Evolutionary conservation across 2,113 vertebrate genomes (phyloP), one percentile per base, ranked within the genome.

Genomic region (Trichomycterus rosablanca): DNA sequence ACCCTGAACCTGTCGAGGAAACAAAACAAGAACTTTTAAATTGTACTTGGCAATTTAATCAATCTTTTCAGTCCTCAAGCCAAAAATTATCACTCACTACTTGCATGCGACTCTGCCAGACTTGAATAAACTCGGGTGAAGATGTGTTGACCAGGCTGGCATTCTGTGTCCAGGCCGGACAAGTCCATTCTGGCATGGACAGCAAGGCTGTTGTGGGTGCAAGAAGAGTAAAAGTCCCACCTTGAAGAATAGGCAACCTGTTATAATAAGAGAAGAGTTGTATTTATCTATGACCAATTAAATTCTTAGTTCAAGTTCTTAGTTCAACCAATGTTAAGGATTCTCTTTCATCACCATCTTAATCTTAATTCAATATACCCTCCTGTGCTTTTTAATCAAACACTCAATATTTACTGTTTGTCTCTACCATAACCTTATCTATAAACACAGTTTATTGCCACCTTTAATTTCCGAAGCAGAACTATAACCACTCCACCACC

Each of bases 161-260:
- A 0, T 95, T 92, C 62, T 91, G 80, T 0, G 93, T 97, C 95
- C 94, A 98, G n/a, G 81, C 80, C 1, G 96, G 96, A 72, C 95
- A 99, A 0, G 74, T 89, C 92, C 92, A 97, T n/a, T 76, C 61
- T 0, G 94, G 93, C 66, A 95, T 93, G 54, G 93, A 94, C 24
- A 99, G 80, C 91, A 99, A 91, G 11, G 96, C 89, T 78, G 95
- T 79, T 46, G 90, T 91, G 1, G 95, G 94, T 0, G 90, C 87
- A 71, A 99, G 48, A 35, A 97, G 87, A 0, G 87, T 83, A 73
- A 99, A 93, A 0, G 95, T 93, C 3, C 93, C 94, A 63, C 96
- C 96, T 78, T 97, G 95, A 48, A 98, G 87, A 78, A 99, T 95
- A 66, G 96, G 96, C 56, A 99, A 75, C 81, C 96, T 99, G 68